Evolutionary conservation across 2,888 invertebrate species (phyloP), one percentile per base, ranked within the genome.

Genomic region (Platycheirus albimanus): DNA sequence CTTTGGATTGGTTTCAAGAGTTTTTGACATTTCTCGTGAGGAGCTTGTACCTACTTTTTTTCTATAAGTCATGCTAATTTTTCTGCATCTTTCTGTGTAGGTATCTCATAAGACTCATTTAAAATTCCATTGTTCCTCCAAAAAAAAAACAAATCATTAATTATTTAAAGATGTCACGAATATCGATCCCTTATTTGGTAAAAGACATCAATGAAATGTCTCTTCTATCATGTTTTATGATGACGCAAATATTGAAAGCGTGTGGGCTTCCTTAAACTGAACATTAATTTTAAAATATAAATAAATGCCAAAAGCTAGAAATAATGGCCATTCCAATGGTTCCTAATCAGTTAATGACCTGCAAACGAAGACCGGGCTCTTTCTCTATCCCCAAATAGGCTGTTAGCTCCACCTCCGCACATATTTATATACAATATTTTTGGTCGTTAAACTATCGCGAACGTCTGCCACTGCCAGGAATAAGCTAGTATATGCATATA

Each of bases 271-370:
- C 19, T 4, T 51, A 28, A 71, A 58, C 51, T 61, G 5, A 38
- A 41, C 24, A 8, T 61, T 47, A 17, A 0, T 15, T 6, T n/a
- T 1, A 19, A 13, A 56, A 43, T 6, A 28, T 5, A 47, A 49
- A 41, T 17, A 45, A 49, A 51, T 47, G 54, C 56, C 54, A 77
- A 71, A 28, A 13, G 17, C 13, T 10, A 28, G 41, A 61, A 58
- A 38, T 20, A 77, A 71, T 75, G 43, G 70, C 51, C 69, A 64
- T 64, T 70, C 64, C 51, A 70, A 41, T 61, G 67, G 19, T 64
- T n/a, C 47, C 64, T 80, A 80, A 80, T 80, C 80, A 80, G 80
- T 76, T 80, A 80, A 80, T 75, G 80, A 80, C 80, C 80, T 43
- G 80, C 56, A 38, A 70, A 64, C 49, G 33, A 45, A 61, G 33